These are phyloP conservation scores for Acanthococcus lagerstroemiae DNA, from an alignment of 2,888 invertebrate species.

Conservation along the genomic window DNA sequence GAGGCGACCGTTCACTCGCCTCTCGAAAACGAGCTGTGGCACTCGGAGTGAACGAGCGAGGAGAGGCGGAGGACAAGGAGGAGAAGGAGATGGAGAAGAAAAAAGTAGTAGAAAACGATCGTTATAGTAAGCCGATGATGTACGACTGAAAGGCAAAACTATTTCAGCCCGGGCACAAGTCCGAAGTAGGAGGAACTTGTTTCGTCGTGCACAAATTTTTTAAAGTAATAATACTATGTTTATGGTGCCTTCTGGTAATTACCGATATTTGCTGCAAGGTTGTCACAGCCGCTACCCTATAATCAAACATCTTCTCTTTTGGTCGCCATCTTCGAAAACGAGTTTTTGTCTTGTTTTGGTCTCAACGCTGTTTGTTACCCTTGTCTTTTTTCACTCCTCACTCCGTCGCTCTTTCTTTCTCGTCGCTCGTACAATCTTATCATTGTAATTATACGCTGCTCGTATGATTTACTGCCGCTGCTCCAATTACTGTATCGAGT, in stretches of 20 bases:
- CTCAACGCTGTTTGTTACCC: slow-evolving; percentile 9
- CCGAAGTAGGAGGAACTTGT: slow-evolving; percentile 18
- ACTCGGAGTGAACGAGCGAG: neutral
- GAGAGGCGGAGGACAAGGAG: neutral
- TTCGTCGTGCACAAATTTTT: slow-evolving; percentile 23
- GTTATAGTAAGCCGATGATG: neutral
- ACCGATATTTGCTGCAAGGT: slow-evolving; percentile 24
- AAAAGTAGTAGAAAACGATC: neutral
- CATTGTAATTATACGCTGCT: slow-evolving; percentile 25
- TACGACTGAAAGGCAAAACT: neutral
- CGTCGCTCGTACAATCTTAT: slow-evolving; percentile 19
- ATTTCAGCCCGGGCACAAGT: neutral
- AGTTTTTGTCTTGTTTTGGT: slow-evolving; percentile 16
- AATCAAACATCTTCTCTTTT: slow-evolving; percentile 25
- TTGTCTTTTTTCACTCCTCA: slow-evolving; percentile 14
- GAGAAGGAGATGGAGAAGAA: neutral
- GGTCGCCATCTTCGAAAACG: slow-evolving; percentile 24
- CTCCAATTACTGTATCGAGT: slow-evolving; percentile 23
- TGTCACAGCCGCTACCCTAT: slow-evolving; percentile 26
- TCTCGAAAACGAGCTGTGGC: too few species aligned
- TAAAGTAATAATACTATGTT: slow-evolving; percentile 18
- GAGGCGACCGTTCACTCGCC: too few species aligned
- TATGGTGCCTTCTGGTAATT: slow-evolving; percentile 26
- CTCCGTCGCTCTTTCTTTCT: neutral
- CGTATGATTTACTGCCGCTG: slow-evolving; percentile 25